Conservation (phyloP, 2,888 invertebrate genomes). For the Bembecia ichneumoniformis region DNA sequence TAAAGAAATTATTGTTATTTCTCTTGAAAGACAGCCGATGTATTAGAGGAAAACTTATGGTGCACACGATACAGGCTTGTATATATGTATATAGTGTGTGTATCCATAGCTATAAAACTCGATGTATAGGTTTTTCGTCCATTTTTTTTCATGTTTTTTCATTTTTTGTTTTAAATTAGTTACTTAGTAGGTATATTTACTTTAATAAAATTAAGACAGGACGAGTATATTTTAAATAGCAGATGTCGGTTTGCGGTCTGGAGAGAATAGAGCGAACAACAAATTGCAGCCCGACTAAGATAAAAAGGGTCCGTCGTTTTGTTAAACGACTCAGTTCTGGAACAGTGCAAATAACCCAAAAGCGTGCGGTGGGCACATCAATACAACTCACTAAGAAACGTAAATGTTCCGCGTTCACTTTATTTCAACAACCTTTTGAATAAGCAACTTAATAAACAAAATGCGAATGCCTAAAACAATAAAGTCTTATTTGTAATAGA, state of each 20-base stretch:
- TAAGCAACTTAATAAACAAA: not conserved
- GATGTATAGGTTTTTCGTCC: too few species aligned
- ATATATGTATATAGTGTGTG: too few species aligned
- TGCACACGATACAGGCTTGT: too few species aligned
- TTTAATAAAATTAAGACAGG: not conserved
- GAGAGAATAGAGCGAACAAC: slow-evolving; percentile 60
- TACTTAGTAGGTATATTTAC: not conserved
- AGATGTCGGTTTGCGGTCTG: slow-evolving; percentile 50
- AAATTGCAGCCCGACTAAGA: slow-evolving; percentile 64
- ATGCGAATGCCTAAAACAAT: too few species aligned
- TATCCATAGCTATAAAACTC: too few species aligned
- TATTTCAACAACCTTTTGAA: not conserved
- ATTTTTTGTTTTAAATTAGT: not conserved
- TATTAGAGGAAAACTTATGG: too few species aligned
- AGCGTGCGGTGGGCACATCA: slow-evolving; percentile 24
- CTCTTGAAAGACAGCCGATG: too few species aligned
- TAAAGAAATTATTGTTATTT: too few species aligned
- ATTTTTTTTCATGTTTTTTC: too few species aligned
- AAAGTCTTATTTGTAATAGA: too few species aligned
- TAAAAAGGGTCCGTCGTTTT: slow-evolving; percentile 68
- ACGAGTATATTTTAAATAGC: slow-evolving; percentile 51
- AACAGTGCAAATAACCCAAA: slow-evolving; percentile 42
- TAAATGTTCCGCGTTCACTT: not conserved
- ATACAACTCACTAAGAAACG: slow-evolving; percentile 15
- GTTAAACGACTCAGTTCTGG: slow-evolving; percentile 56